Conservation (phyloP, 2,113 vertebrate genomes). For the Zosterops lateralis region DNA sequence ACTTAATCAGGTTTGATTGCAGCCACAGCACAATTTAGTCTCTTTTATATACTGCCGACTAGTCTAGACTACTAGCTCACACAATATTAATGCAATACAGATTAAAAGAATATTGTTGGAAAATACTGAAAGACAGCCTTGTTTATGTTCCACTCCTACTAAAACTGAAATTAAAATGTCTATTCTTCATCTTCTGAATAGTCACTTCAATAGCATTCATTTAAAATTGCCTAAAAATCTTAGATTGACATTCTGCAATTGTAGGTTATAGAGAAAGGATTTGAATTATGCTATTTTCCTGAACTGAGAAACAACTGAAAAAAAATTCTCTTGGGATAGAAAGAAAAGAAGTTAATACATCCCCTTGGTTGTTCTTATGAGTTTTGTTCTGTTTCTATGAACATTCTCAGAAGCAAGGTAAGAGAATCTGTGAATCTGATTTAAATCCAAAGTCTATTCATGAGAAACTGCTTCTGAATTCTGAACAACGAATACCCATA, state of each 20-base stretch:
- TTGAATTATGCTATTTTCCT: conserved; percentile 7
- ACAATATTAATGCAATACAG: conserved; percentile 39
- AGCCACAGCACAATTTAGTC: conserved; percentile 50
- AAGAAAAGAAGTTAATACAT: background rate
- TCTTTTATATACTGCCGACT: conserved; percentile 23
- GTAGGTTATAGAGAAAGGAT: background rate
- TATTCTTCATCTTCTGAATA: conserved; percentile 56
- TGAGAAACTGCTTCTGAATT: background rate
- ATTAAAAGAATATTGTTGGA: conserved; percentile 55
- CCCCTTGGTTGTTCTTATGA: background rate
- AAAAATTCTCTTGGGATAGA: background rate
- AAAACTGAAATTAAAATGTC: conserved; percentile 62
- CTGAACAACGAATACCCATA: background rate
- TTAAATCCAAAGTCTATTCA: background rate
- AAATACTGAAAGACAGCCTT: conserved; percentile 55
- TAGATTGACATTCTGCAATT: conserved; percentile 39
- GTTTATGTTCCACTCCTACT: conserved; percentile 47
- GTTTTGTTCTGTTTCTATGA: background rate
- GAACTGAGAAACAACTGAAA: background rate
- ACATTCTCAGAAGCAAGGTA: conserved; percentile 7
- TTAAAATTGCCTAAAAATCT: conserved; percentile 22
- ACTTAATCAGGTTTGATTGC: conserved; percentile 66
- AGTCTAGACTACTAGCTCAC: conserved; percentile 56
- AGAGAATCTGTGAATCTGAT: background rate
- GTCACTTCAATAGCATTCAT: conserved; percentile 34